Evolutionary conservation across 2,797 vertebrate genomes (phyloP).

Genomic region (Eutrigla gurnardus): DNA sequence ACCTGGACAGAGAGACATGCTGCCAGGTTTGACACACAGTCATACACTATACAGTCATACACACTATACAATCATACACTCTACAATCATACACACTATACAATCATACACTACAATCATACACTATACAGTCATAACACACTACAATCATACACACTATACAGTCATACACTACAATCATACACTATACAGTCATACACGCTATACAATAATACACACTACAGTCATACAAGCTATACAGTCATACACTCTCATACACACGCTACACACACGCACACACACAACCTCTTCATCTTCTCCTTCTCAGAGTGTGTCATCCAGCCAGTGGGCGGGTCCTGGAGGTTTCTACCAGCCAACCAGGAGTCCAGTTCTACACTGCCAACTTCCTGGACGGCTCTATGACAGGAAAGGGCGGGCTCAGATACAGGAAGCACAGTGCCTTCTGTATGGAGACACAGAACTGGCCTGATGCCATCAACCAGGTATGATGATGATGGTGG

Average conservation of each 20-base stretch:
- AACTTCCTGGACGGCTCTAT: constrained; percentile 93
- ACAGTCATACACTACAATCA: no score
- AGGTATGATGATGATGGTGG: constrained; percentile 81
- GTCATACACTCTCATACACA: neutral
- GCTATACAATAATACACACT: no score
- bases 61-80: no score
- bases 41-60: no score
- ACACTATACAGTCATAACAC: no score
- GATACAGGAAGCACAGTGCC: constrained; percentile 89
- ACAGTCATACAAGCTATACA: no score
- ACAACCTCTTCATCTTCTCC: neutral
- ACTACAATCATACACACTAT: no score
- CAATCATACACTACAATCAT: no score
- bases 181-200: no score
- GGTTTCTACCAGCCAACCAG: constrained; percentile 92
- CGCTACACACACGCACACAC: no score
- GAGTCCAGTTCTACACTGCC: constrained; percentile 95
- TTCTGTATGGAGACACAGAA: constrained; percentile 97
- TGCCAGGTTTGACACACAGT: constrained; percentile 77
- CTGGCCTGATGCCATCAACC: constrained; percentile 94
- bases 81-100: no score
- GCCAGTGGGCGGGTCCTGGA: constrained; percentile 89
- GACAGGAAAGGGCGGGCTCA: constrained; percentile 85
- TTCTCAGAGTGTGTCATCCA: constrained; percentile 85
- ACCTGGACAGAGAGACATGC: constrained; percentile 65